phyloP scores from a whole-genome alignment of 2,888 invertebrate genomes.

The Agrochola litura region DNA sequence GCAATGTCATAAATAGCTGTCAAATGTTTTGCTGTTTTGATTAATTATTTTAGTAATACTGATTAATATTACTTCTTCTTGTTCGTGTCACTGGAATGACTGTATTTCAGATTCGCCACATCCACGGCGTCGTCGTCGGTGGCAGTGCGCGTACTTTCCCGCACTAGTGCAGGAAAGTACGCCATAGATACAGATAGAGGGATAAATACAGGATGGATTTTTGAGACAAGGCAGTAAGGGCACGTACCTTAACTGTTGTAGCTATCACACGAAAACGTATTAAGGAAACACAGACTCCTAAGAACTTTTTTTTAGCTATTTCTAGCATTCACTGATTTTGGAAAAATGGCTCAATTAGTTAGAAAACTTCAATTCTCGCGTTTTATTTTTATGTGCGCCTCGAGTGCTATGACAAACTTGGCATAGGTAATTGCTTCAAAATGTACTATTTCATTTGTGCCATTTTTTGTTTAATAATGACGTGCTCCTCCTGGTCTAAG shows the following conservation, averaged over 20 bases:
- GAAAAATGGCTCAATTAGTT: background rate
- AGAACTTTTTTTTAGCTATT: background rate
- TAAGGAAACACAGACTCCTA: background rate
- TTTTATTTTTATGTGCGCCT: too few species aligned
- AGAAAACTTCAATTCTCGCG: background rate
- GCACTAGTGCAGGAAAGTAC: too few species aligned
- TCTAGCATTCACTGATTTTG: background rate
- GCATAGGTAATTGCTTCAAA: background rate
- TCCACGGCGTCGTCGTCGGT: too few species aligned
- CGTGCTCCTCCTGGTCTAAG: constrained; percentile 51
- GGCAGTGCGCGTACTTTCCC: background rate
- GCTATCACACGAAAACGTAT: background rate
- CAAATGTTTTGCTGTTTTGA: too few species aligned
- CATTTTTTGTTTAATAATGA: background rate
- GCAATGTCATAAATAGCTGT: too few species aligned
- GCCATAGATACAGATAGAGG: too few species aligned
- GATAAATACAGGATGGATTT: background rate
- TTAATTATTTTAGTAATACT: too few species aligned
- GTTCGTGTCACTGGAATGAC: too few species aligned
- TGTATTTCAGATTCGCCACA: too few species aligned
- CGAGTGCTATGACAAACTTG: background rate
- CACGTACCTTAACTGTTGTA: too few species aligned
- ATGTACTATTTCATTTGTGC: background rate
- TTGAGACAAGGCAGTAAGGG: background rate
- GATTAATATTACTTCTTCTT: too few species aligned